Evolutionary conservation across 2,113 vertebrate genomes (phyloP), one percentile per base, ranked within the genome.

Genomic region (Pica pica): DNA sequence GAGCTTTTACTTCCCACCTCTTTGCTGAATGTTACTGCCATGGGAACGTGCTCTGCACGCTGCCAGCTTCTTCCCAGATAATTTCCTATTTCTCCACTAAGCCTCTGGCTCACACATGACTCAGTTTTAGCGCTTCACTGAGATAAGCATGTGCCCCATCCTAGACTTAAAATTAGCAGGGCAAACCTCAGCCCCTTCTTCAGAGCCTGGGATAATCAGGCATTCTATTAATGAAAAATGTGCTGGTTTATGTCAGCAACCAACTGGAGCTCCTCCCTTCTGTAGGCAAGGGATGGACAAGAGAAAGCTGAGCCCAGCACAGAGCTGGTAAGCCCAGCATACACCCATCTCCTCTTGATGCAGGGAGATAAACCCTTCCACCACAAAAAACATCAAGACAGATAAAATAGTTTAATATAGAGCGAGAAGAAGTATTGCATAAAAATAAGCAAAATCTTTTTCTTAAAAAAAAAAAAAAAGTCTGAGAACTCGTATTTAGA

Each of bases 341-440:
- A 42, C 63, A 57, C n/a, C 63, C 65, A 37, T 9, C 77, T 92
- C 74, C 76, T 49, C 75, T 33, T 57, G 71, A 71, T 41, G 13
- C 21, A 49, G 76, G 52, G 41, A 83, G 76, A 64, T 49, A 89
- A 87, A 59, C 30, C 41, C 46, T 88, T 67, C 49, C 86, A 82
- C 90, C 15, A 73, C 10, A 39, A 52, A 41, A 31, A 63, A 52
- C 19, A 69, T 4, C 37, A 75, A 95, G 89, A 82, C 86, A 95
- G 94, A 90, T 79, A 90, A 82, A 96, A 97, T 75, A 87, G 73
- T 98, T 98, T 98, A 98, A 97, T 96, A 90, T 52, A 77, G 80
- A 96, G 59, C 27, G 0, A 92, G 81, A 94, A 93, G 13, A 89
- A 77, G 30, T 79, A 61, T 83, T 89, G 83, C 94, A 96, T 60